Evolutionary conservation across 2,113 vertebrate species (phyloP).

Genomic region (Onychostruthus taczanowskii): DNA sequence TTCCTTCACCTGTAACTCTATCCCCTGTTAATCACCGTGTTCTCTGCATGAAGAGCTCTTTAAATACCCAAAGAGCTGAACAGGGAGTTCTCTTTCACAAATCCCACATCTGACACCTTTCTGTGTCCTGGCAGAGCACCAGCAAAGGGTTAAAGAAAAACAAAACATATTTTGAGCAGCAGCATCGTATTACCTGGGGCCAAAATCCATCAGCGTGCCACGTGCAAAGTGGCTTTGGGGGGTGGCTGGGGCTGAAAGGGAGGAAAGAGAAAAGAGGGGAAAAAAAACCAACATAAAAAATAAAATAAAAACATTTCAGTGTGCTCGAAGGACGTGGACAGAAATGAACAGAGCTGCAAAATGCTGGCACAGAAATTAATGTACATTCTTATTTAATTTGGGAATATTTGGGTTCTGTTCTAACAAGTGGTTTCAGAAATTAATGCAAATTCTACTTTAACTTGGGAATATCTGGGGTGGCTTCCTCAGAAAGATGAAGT

Average conservation of each 20-base stretch:
- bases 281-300: not conserved
- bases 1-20: conserved; percentile 8
- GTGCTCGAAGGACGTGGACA: not conserved
- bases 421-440: not conserved
- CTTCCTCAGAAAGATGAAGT: not conserved
- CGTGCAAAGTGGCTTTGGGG: not conserved
- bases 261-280: not conserved
- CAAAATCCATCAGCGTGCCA: not conserved
- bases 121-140: not conserved
- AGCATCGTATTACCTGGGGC: not conserved
- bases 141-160: not conserved
- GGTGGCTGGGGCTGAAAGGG: not conserved
- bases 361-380: not conserved
- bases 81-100: conserved; percentile 5
- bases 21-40: not conserved
- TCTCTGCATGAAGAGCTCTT: not conserved
- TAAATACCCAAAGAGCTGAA: not conserved
- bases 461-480: fast-evolving
- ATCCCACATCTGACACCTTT: not conserved
- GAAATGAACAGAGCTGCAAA: not conserved
- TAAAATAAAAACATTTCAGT: not conserved
- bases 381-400: fast-evolving
- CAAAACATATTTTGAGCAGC: fast-evolving
- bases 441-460: not conserved
- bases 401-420: not conserved